Conservation (phyloP, 2,888 invertebrate species). For the Galeruca laticollis region DNA sequence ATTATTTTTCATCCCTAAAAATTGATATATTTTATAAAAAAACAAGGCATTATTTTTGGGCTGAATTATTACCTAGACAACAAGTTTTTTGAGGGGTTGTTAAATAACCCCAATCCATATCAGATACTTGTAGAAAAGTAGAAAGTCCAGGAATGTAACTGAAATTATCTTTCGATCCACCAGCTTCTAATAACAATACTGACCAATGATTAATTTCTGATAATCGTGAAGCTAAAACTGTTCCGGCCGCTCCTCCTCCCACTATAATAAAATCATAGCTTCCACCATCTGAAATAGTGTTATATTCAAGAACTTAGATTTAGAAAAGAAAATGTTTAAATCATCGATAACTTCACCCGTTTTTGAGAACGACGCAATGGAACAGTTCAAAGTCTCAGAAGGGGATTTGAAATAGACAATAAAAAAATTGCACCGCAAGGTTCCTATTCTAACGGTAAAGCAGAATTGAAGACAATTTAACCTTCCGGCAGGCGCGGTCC, state of each 20-base stretch:
- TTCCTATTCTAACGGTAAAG: too few relatives aligned
- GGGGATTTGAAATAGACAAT: too few relatives aligned
- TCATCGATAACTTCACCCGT: too few relatives aligned
- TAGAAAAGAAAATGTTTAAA: too few relatives aligned
- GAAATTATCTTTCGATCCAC: conserved; percentile 37
- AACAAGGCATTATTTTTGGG: neutral
- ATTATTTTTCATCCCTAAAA: conserved; percentile 55
- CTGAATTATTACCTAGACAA: conserved; percentile 30
- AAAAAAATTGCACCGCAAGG: too few relatives aligned
- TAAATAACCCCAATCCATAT: conserved; percentile 40
- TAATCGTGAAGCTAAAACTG: conserved; percentile 67
- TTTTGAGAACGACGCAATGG: too few relatives aligned
- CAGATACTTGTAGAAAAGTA: conserved; percentile 15
- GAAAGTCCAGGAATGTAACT: conserved; percentile 41
- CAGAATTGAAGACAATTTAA: too few relatives aligned
- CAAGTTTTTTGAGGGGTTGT: conserved; percentile 33
- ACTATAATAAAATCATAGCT: conserved; percentile 66
- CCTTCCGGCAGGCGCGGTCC: too few relatives aligned
- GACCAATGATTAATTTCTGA: conserved; percentile 66
- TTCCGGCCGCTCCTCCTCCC: conserved; percentile 67
- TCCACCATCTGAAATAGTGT: conserved; percentile 48
- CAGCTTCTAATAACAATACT: conserved; percentile 67
- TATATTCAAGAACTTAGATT: too few relatives aligned
- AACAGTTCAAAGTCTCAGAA: too few relatives aligned
- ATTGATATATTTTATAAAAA: neutral